These are phyloP conservation scores for Eretmocerus hayati DNA, from an alignment of 2,888 invertebrate species.

Conservation along the genomic window DNA sequence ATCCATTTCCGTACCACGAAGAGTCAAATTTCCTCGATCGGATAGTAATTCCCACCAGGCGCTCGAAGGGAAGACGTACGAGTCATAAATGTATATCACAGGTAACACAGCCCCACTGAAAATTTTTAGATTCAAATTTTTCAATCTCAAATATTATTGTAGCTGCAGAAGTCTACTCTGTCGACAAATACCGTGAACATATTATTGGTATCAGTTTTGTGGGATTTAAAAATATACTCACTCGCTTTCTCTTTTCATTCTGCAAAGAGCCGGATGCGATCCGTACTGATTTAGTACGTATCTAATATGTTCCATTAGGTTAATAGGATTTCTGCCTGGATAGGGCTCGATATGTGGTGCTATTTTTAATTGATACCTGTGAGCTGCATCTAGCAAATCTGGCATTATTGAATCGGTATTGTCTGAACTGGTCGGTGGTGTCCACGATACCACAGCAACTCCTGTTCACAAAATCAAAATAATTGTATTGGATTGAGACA, in stretches of 20 bases:
- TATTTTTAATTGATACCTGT: conserved; percentile 50
- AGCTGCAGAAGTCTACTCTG: not conserved
- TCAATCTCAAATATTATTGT: not conserved
- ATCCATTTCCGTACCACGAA: conserved; percentile 53
- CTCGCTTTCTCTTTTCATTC: conserved; percentile 45
- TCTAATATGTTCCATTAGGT: conserved; percentile 48
- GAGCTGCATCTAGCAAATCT: conserved; percentile 44
- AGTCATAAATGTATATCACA: conserved; percentile 61
- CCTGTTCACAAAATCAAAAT: conserved; percentile 11
- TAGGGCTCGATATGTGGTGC: conserved; percentile 58
- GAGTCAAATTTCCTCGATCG: conserved; percentile 45
- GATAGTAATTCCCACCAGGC: conserved; percentile 52
- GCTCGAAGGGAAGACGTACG: conserved; percentile 51
- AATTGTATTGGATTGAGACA: not conserved
- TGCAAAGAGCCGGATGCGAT: conserved; percentile 53
- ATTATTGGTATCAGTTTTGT: too few relatives aligned
- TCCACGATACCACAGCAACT: conserved; percentile 54
- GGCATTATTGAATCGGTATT: conserved; percentile 46
- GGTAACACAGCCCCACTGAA: conserved; percentile 46
- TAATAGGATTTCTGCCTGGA: conserved; percentile 49
- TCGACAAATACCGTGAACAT: too few relatives aligned
- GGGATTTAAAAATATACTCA: conserved; percentile 24
- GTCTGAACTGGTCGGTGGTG: conserved; percentile 46
- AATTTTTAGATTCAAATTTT: conserved; percentile 5
- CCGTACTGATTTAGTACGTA: conserved; percentile 49